Evolutionary conservation across 2,797 vertebrate genomes (phyloP).

Genomic region (Coluber constrictor): DNA sequence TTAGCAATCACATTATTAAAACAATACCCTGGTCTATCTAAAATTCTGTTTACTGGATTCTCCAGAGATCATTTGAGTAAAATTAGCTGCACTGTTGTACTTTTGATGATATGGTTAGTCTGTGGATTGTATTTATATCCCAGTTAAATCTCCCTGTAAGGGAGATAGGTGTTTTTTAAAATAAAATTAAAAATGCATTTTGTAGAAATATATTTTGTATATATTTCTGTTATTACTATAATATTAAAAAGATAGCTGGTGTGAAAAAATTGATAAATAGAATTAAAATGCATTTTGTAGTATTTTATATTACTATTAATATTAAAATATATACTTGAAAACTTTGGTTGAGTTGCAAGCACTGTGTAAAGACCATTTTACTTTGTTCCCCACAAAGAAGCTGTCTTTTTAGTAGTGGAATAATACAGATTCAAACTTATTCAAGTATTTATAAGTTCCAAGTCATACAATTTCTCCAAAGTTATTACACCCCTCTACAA

Average conservation of each 20-base stretch:
- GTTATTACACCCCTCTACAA: conserved; percentile 38
- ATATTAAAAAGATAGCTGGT: neutral
- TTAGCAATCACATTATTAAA: neutral
- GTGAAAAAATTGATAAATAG: neutral
- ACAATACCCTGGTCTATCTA: neutral
- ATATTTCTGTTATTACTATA: neutral
- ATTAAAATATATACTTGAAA: conserved; percentile 10
- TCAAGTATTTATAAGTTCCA: neutral
- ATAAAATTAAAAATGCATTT: neutral
- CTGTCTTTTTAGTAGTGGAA: conserved; percentile 18
- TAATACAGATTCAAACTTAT: conserved; percentile 26
- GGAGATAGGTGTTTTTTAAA: neutral
- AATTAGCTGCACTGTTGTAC: neutral
- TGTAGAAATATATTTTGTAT: neutral
- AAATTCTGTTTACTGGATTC: neutral
- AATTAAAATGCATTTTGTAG: neutral
- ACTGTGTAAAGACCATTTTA: conserved; percentile 12
- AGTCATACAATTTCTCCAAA: conserved; percentile 3
- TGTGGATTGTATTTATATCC: neutral
- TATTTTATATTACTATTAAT: neutral
- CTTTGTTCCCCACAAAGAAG: neutral
- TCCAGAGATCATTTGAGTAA: neutral
- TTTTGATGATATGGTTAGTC: neutral
- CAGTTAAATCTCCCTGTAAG: neutral
- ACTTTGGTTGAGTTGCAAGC: conserved; percentile 20